Conservation (phyloP, 2,888 invertebrate species). For the Sphaerophoria taeniata region DNA sequence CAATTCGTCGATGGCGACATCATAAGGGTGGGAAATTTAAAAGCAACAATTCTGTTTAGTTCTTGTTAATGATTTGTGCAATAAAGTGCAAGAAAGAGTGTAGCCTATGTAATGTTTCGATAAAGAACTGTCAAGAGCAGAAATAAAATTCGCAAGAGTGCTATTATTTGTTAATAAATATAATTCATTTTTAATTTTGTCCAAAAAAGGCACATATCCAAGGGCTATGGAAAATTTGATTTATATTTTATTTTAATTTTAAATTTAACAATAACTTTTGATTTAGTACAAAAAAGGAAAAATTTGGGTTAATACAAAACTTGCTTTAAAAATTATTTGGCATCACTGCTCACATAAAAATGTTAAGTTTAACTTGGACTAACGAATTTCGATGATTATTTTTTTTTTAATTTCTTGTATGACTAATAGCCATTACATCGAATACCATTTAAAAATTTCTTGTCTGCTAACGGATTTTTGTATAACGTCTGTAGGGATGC, state of each 20-base stretch:
- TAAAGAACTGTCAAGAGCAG: not conserved
- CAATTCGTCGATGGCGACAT: not conserved
- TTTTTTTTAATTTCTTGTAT: not conserved
- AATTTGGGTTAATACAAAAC: slow-evolving; percentile 13
- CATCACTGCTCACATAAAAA: slow-evolving; percentile 43
- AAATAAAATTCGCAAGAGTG: not conserved
- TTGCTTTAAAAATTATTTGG: slow-evolving; percentile 42
- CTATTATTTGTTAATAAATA: slow-evolving; percentile 18
- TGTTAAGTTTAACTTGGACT: slow-evolving; percentile 39
- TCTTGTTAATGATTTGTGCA: slow-evolving; percentile 18
- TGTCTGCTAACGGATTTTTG: slow-evolving; percentile 72
- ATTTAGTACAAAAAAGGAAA: slow-evolving; percentile 10
- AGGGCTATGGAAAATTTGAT: slow-evolving; percentile 1
- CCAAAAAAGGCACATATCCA: slow-evolving; percentile 39
- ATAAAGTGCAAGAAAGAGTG: not conserved
- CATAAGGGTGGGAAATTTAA: not conserved
- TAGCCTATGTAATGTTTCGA: not conserved
- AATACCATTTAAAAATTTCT: slow-evolving; percentile 76
- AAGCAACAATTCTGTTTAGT: not conserved
- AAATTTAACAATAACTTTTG: slow-evolving; percentile 6
- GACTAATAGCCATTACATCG: slow-evolving; percentile 76
- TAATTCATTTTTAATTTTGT: slow-evolving; percentile 21
- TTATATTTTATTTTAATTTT: slow-evolving; percentile 9
- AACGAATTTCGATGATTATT: slow-evolving; percentile 15
- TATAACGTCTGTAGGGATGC: slow-evolving; percentile 76